These are phyloP conservation scores for Channallabes apus DNA, from an alignment of 2,797 vertebrate species.

Conservation along the genomic window DNA sequence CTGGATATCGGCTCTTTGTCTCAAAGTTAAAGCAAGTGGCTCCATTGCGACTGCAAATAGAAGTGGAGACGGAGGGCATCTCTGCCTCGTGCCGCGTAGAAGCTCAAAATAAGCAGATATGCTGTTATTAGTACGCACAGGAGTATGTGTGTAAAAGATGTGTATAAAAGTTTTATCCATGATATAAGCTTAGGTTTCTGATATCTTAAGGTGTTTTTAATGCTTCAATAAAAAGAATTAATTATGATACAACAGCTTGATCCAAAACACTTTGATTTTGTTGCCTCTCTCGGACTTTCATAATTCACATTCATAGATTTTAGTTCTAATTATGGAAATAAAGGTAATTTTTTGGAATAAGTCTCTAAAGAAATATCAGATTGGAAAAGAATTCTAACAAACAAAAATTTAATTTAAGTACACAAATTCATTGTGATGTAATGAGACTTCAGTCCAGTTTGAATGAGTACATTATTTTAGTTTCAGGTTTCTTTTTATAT, in stretches of 20 bases:
- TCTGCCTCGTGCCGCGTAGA: no score
- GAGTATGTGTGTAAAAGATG: no score
- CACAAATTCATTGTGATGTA: not conserved
- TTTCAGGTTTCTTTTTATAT: not conserved
- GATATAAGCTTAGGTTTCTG: no score
- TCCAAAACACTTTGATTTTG: not conserved
- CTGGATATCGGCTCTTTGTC: no score
- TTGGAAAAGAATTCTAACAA: not conserved
- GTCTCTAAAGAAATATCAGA: not conserved
- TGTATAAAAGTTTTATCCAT: no score
- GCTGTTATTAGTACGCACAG: no score
- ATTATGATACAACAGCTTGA: not conserved
- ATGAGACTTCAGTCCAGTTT: not conserved
- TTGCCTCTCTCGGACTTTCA: not conserved
- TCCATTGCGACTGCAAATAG: no score
- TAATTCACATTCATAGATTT: not conserved
- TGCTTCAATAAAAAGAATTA: not conserved
- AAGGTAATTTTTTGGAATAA: not conserved
- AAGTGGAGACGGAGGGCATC: no score
- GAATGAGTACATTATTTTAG: no score
- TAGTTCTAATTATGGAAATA: not conserved
- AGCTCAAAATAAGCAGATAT: no score
- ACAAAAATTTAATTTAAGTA: not conserved
- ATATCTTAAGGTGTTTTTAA: not conserved
- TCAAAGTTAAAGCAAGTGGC: no score